phyloP scores from a whole-genome alignment of 2,113 vertebrate genomes.

The Herpetotheres cachinnans region DNA sequence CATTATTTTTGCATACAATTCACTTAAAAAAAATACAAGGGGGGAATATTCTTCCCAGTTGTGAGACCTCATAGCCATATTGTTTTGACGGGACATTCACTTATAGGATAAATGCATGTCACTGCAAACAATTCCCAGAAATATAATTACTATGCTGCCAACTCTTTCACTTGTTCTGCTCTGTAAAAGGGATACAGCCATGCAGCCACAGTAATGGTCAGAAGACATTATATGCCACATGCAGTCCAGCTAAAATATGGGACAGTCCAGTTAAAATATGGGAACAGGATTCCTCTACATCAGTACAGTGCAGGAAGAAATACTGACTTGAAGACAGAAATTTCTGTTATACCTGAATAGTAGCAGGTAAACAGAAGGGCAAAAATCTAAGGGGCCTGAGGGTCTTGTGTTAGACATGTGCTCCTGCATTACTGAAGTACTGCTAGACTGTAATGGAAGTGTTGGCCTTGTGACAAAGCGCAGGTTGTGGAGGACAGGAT shows the following conservation, averaged over 20 bases:
- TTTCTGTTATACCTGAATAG: background rate
- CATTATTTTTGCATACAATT: background rate
- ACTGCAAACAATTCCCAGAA: background rate
- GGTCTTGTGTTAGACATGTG: background rate
- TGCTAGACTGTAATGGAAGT: background rate
- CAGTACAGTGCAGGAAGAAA: background rate
- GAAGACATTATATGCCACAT: accelerated
- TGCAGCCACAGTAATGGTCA: background rate
- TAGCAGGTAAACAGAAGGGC: background rate
- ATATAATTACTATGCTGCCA: background rate
- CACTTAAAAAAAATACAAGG: background rate
- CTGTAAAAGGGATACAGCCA: background rate
- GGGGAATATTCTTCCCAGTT: background rate
- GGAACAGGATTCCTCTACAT: background rate
- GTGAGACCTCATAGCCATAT: background rate
- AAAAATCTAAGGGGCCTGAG: background rate
- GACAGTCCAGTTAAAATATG: background rate
- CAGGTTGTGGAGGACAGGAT: background rate
- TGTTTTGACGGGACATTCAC: background rate
- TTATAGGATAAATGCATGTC: background rate
- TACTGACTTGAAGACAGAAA: background rate
- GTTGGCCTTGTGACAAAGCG: background rate
- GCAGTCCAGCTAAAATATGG: background rate
- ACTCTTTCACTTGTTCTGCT: background rate
- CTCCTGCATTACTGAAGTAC: background rate